These are phyloP conservation scores for Aphelenchoides avenae DNA, from an alignment of 1,140 invertebrate genomes.

Conservation along the genomic window DNA sequence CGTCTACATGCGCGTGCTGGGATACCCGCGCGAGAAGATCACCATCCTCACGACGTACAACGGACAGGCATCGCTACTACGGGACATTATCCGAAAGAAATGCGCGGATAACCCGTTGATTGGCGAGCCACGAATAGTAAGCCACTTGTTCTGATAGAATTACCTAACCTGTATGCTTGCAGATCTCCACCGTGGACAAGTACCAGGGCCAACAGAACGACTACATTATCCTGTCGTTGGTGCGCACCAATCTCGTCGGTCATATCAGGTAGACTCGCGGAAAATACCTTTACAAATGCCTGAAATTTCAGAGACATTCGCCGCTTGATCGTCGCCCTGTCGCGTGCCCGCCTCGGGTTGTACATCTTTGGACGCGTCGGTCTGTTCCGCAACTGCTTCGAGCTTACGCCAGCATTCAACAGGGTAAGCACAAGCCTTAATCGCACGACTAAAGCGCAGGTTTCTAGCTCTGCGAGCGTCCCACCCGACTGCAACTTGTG, in stretches of 20 bases:
- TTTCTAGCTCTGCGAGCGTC: slow-evolving; percentile 37
- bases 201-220: slow-evolving; percentile 99
- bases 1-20: slow-evolving; percentile 96
- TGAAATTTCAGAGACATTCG: slow-evolving; percentile 77
- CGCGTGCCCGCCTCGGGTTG: slow-evolving; percentile 88
- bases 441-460: too few relatives aligned
- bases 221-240: slow-evolving; percentile 89
- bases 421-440: slow-evolving; percentile 65
- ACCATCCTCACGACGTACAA: slow-evolving; percentile 99
- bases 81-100: slow-evolving; percentile 87
- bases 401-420: slow-evolving; percentile 87
- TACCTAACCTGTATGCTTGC: too few relatives aligned
- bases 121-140: slow-evolving; percentile 84
- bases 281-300: background rate
- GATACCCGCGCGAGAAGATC: slow-evolving; percentile 94
- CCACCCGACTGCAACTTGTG: slow-evolving; percentile 43
- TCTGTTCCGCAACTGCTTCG: slow-evolving; percentile 92
- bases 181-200: slow-evolving; percentile 86
- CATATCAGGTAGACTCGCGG: slow-evolving; percentile 70
- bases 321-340: slow-evolving; percentile 93
- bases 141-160: too few relatives aligned
- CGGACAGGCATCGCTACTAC: slow-evolving; percentile 93
- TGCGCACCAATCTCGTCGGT: slow-evolving; percentile 89
- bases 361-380: slow-evolving; percentile 89
- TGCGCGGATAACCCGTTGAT: slow-evolving; percentile 95